A percentile compares a stretch with the other conserved stretches of the same genome.
These are phyloP conservation scores for Drosophila triauraria DNA, from an alignment of 1,140 invertebrate species.

Conservation along the genomic window DNA sequence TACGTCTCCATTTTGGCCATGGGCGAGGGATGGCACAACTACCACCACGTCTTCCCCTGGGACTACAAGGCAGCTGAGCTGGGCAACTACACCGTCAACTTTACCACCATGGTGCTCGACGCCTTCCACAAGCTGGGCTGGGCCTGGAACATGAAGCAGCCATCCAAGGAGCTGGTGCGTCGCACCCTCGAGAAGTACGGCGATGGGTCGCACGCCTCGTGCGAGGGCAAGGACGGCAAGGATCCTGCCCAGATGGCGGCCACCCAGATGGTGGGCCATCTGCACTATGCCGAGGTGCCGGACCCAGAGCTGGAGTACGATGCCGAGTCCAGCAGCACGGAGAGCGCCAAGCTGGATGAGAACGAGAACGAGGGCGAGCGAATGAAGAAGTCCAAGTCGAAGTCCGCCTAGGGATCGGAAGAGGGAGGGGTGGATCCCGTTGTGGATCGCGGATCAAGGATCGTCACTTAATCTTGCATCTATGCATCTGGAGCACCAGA, in stretches of 20 bases:
- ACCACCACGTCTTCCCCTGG: slow-evolving; percentile 96
- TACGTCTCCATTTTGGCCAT: slow-evolving; percentile 87
- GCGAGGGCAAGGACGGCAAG: slow-evolving; percentile 3
- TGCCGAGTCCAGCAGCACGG: slow-evolving; percentile 81
- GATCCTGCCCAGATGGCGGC: slow-evolving; percentile 1
- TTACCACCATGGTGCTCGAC: slow-evolving; percentile 88
- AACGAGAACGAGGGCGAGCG: slow-evolving; percentile 77
- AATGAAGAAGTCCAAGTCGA: slow-evolving; percentile 72
- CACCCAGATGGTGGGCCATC: slow-evolving; percentile 59
- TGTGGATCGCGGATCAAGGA: slow-evolving; percentile 40
- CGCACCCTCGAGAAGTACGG: slow-evolving; percentile 86
- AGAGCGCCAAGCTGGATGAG: slow-evolving; percentile 81
- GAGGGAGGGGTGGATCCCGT: slow-evolving; percentile 16
- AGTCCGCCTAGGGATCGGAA: slow-evolving; percentile 38
- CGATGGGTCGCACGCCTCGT: slow-evolving; percentile 87
- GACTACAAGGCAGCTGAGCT: slow-evolving; percentile 89
- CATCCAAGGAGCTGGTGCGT: slow-evolving; percentile 87
- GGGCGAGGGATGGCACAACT: slow-evolving; percentile 95
- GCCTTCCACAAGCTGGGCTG: slow-evolving; percentile 91
- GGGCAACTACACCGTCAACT: slow-evolving; percentile 85
- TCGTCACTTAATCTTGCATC: slow-evolving; percentile 51
- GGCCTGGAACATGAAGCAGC: slow-evolving; percentile 91
- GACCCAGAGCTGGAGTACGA: slow-evolving; percentile 76
- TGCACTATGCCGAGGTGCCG: slow-evolving; percentile 73
- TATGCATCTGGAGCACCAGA: slow-evolving; percentile 61